These are phyloP conservation scores for Parauchenoglanis punctatus DNA, from an alignment of 2,797 vertebrate genomes.

Conservation along the genomic window DNA sequence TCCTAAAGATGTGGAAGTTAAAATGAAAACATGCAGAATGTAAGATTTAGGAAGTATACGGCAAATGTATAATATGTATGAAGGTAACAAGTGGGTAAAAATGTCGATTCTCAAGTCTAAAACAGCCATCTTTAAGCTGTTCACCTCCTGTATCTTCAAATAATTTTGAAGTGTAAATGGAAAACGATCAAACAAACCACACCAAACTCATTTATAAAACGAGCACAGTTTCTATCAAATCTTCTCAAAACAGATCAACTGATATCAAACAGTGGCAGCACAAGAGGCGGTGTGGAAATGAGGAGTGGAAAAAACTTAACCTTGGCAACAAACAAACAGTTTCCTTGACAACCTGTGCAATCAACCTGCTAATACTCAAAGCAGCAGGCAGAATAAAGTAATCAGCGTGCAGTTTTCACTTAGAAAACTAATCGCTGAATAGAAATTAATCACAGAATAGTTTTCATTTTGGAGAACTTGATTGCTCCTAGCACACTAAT, in stretches of 20 bases:
- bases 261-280: no score
- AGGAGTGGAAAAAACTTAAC: no score
- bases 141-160: no score
- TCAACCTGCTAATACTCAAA: not conserved
- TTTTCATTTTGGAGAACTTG: not conserved
- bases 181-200: not conserved
- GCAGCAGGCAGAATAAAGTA: not conserved
- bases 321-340: no score
- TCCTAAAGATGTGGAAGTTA: slow-evolving; percentile 75
- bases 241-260: not conserved
- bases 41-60: not conserved
- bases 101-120: not conserved
- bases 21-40: not conserved
- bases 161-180: not conserved
- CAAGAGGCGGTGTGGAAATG: no score
- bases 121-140: no score
- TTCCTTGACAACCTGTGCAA: not conserved
- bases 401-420: no score
- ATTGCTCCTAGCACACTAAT: not conserved
- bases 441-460: no score
- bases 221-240: not conserved
- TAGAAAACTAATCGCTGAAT: no score
- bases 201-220: not conserved
- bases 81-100: not conserved
- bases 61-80: not conserved